Percentiles rank a stretch among this genome's conserved stretches.
phyloP scores from a whole-genome alignment of 2,113 vertebrate genomes.

The Malurus melanocephalus region DNA sequence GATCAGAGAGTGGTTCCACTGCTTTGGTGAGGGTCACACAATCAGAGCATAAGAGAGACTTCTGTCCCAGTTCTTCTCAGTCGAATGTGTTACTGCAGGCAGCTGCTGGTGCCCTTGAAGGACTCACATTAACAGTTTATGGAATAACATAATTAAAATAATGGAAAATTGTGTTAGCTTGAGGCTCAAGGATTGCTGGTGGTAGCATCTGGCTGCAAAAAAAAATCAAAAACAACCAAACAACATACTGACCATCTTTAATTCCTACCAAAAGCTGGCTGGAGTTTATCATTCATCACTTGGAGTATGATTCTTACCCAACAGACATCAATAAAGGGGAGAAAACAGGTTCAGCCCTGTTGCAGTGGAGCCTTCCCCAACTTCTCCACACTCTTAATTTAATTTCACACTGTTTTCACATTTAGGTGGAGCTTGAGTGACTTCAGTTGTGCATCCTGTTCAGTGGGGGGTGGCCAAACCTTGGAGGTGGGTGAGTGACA shows the following conservation, averaged over 20 bases:
- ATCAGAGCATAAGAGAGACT: background rate
- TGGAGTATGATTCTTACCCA: rapidly evolving
- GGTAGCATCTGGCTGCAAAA: background rate
- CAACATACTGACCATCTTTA: background rate
- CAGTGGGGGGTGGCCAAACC: background rate
- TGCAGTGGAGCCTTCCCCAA: background rate
- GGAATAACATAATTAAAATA: background rate
- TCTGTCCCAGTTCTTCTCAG: background rate
- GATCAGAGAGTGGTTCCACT: background rate
- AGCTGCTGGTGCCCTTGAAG: background rate
- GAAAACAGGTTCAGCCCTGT: background rate
- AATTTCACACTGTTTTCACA: background rate
- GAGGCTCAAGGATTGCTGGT: background rate
- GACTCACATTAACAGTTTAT: background rate
- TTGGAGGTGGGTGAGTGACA: background rate
- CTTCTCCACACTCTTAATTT: background rate
- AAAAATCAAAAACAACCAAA: background rate
- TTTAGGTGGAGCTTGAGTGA: background rate
- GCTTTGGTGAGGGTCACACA: background rate
- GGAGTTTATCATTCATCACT: background rate
- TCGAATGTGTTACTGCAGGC: background rate
- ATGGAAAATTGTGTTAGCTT: background rate
- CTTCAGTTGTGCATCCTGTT: background rate
- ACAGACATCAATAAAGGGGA: background rate
- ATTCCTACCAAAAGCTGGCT: background rate